Conservation (phyloP, 2,888 invertebrate species). For the Polydrusus pterygomalis region DNA sequence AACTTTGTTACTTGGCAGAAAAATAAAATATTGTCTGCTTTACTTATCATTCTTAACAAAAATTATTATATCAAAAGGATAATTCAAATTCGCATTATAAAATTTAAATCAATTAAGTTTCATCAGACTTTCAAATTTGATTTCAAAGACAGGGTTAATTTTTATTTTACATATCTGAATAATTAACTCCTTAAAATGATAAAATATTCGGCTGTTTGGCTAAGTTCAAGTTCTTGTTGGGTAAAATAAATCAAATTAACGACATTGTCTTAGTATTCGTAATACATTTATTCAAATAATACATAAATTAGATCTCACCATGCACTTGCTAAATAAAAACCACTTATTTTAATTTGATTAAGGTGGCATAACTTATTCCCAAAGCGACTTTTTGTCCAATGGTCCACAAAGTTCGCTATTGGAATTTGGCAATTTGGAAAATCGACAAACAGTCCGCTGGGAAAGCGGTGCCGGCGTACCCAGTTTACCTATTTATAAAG, state of each 20-base stretch:
- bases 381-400: slow-evolving; percentile 4
- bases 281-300: slow-evolving; percentile 32
- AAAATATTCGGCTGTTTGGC: slow-evolving; percentile 30
- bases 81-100: slow-evolving; percentile 18
- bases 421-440: slow-evolving; percentile 10
- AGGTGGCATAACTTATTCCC: slow-evolving; percentile 16
- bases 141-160: slow-evolving; percentile 34
- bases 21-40: too few species aligned
- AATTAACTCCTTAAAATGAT: slow-evolving; percentile 31
- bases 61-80: slow-evolving; percentile 5
- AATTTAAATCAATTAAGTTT: slow-evolving; percentile 29
- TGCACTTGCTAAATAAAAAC: slow-evolving; percentile 23
- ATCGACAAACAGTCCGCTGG: slow-evolving; percentile 1
- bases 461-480: slow-evolving; percentile 5
- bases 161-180: slow-evolving; percentile 42
- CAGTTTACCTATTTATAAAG: slow-evolving; percentile 3
- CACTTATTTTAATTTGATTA: slow-evolving; percentile 10
- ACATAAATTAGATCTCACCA: slow-evolving; percentile 21
- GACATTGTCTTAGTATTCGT: slow-evolving; percentile 26
- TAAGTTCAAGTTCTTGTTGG: slow-evolving; percentile 30
- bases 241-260: slow-evolving; percentile 33
- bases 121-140: slow-evolving; percentile 27
- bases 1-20: too few species aligned
- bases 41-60: too few species aligned
- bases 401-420: slow-evolving; percentile 4